A percentile compares a stretch with the other conserved stretches of the same genome.
phyloP scores from a whole-genome alignment of 2,888 invertebrate genomes.

The Teleogryllus oceanicus region DNA sequence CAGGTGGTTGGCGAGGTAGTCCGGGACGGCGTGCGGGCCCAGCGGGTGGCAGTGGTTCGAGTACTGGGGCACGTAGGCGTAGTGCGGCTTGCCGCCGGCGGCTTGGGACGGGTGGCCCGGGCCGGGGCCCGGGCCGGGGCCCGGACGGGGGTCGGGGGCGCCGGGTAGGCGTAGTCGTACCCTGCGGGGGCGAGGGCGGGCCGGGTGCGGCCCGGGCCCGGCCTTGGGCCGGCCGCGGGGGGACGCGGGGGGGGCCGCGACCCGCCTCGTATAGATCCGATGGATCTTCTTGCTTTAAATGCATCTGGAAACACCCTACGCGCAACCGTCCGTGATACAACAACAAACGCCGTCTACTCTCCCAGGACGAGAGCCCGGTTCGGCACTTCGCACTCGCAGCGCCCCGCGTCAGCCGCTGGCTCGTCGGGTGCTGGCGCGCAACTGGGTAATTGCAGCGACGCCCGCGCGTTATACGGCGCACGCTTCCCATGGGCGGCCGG shows the following conservation, averaged over 20 bases:
- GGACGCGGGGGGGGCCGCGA: too few species aligned
- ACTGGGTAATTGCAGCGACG: too few species aligned
- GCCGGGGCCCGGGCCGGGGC: background rate
- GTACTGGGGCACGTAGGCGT: background rate
- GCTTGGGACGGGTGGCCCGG: background rate
- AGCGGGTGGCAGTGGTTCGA: slow-evolving; percentile 20
- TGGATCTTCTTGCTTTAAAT: background rate
- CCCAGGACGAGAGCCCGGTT: background rate
- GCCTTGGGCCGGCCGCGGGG: too few species aligned
- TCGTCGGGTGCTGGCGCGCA: too few species aligned
- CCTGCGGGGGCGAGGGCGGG: slow-evolving; percentile 19
- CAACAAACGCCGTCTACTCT: background rate
- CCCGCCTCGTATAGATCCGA: background rate
- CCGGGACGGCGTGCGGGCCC: slow-evolving; percentile 19
- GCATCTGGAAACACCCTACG: background rate
- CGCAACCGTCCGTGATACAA: background rate
- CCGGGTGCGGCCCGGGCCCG: too few species aligned
- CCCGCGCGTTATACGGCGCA: too few species aligned
- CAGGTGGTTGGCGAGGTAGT: background rate
- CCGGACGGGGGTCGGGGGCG: background rate
- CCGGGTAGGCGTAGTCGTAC: slow-evolving; percentile 2
- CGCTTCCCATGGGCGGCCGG: too few species aligned
- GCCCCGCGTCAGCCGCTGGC: too few species aligned
- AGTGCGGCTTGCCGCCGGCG: slow-evolving; percentile 27
- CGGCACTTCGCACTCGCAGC: too few species aligned